Base-by-base conservation (phyloP, 2,797 vertebrate genomes). In the Limosa lapponica region DNA sequence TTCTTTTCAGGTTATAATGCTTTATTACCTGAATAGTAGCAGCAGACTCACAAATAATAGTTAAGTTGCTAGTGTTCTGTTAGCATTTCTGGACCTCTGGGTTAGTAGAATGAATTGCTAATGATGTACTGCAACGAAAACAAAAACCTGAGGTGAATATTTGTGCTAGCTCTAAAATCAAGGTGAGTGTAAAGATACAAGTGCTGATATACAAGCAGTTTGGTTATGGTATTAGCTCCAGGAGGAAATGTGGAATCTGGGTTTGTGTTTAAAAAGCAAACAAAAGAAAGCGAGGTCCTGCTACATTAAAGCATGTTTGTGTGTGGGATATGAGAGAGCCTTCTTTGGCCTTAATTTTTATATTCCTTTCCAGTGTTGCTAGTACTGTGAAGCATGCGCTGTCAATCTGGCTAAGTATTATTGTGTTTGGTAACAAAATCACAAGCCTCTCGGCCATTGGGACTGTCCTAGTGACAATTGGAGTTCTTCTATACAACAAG, bases 341-440 rank as follows among this genome's bases (percentile, higher is more conserved):
- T 74, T 39, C 43, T 30, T 58, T 44, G 37, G 30, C 66, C 39
- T 77, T 27, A 44, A 54, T 54, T 44, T 46, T 39, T 61, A 2
- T 61, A 13, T 89, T 71, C 39, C 94, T 43, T 95, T 61, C 17
- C 96, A 99, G 99, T 18, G 99, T 99, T 15, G 99, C 99, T 87
- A 99, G 99, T 90, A 99, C 99, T 0, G 99, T 99, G 94, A 99
- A 99, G 90, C 99, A 99, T 2, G 99, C 99, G 16, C 84, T 99
- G 95, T 99, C 99, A 6, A 98, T 99, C 73, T 99, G 99, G 99
- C 98, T 99, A 44, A 99, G 99, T 95, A 96, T 99, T 97, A 99
- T 99, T 28, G 97, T 99, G 36, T 99, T 99, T 57, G 99, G 98
- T 44, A 99, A 99, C 98, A 98, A 98, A 41, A 98, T 99, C 96